A percentile compares a stretch with the other conserved stretches of the same genome.
phyloP scores from a whole-genome alignment of 2,888 invertebrate species.

The Spatulosminthurus flaviceps region DNA sequence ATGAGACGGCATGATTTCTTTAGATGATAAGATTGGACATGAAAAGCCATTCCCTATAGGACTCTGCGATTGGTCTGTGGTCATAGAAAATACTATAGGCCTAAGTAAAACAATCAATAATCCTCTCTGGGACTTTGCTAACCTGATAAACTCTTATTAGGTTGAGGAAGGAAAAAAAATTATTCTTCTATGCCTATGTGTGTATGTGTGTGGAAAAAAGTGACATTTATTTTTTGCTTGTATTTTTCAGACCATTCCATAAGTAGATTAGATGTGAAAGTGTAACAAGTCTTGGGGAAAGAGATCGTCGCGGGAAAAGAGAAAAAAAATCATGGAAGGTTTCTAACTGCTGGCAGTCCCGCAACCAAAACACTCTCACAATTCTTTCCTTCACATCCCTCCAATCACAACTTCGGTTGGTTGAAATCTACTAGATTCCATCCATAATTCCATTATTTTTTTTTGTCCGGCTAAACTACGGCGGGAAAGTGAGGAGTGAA shows the following conservation, averaged over 20 bases:
- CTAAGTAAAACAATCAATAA: no score
- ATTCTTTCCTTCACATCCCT: no score
- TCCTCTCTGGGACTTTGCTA: no score
- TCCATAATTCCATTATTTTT: slow-evolving; percentile 26
- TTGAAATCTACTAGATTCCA: slow-evolving; percentile 3
- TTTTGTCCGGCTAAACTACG: slow-evolving; percentile 6
- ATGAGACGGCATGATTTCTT: no score
- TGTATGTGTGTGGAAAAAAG: neutral
- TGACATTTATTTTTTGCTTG: slow-evolving; percentile 5
- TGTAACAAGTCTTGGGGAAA: slow-evolving; percentile 1
- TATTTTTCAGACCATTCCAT: neutral
- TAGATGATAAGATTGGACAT: no score
- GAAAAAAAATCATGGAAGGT: slow-evolving; percentile 26
- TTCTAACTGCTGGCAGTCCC: slow-evolving; percentile 37
- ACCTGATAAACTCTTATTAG: no score
- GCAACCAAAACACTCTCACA: slow-evolving; percentile 8
- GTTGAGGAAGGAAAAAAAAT: neutral
- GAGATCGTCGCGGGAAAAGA: slow-evolving; percentile 9
- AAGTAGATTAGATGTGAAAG: slow-evolving; percentile 19
- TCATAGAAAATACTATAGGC: no score
- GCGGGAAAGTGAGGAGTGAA: neutral
- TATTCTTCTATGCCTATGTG: neutral
- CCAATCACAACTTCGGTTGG: neutral
- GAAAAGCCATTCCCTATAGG: no score
- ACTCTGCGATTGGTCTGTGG: no score